Base-by-base conservation (phyloP, 35 echinoderm and acorn worm species). In the Ptychodera flava region DNA sequence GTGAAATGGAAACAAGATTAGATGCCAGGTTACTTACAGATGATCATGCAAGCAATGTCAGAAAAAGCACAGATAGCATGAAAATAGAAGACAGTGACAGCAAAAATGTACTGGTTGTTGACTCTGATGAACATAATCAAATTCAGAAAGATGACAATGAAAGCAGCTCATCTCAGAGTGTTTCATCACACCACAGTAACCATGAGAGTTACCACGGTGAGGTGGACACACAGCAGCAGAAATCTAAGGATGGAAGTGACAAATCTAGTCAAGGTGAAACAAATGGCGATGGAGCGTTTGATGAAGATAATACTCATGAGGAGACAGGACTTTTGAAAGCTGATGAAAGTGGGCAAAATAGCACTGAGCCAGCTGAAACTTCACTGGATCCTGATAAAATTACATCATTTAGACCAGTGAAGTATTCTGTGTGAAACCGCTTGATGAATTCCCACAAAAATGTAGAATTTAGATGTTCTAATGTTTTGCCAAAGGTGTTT, bases 341-440 rank as follows among this genome's bases (percentile, higher is more conserved):
- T 6, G 45, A 64, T 64, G 45, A 22, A 12, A 22, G 22, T 22
- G 6, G 22, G 45, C 22, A 6, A 6, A 64, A 64, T 64, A 22
- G 22, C 22, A 64, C 45, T 64, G 22, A 64, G 22, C 45, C 45
- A 12, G 45, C 45, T 64, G 6, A 64, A 22, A 64, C 45, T 6
- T 22, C 45, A 64, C 6, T 64, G 6, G 45, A 64, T 22, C 45
- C 45, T 12, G 6, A 6, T 22, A 64, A 64, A 64, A 64, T 64
- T 12, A 64, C 45, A 12, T 22, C 6, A 64, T 64, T 64, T 22
- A 64, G 45, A 64, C 45, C 45, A 12, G 45, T 64, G 22, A 64
- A 64, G 45, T 64, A 64, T 64, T 64, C 45, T 64, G 45, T 64
- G 45, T 64, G n/a, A n/a, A n/a, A n/a, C n/a, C n/a, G n/a, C n/a